Evolutionary conservation across 1,140 invertebrate species (phyloP).

Genomic region (Papilio dardanus): DNA sequence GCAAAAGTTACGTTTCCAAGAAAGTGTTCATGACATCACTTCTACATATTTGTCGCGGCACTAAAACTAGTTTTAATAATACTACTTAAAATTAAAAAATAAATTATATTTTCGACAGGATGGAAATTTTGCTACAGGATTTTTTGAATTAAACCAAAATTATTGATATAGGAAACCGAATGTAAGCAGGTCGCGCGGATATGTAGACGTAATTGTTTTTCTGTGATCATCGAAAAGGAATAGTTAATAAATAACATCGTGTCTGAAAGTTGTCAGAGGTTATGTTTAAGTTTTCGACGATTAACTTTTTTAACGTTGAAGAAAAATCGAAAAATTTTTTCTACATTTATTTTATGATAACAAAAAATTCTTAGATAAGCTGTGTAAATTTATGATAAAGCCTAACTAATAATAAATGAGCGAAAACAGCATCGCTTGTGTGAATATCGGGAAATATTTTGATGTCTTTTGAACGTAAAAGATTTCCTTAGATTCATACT

Average conservation of each 20-base stretch:
- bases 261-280: slow-evolving; percentile 67
- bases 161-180: slow-evolving; percentile 49
- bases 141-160: slow-evolving; percentile 60
- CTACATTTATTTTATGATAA: slow-evolving; percentile 79
- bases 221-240: slow-evolving; percentile 78
- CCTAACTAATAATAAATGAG: slow-evolving; percentile 66
- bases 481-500: slow-evolving; percentile 48
- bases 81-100: slow-evolving; percentile 41
- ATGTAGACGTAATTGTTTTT: slow-evolving; percentile 55
- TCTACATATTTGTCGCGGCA: slow-evolving; percentile 50
- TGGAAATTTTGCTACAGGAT: slow-evolving; percentile 63
- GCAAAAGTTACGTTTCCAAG: slow-evolving; percentile 77
- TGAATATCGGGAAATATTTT: slow-evolving; percentile 47
- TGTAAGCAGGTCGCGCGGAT: slow-evolving; percentile 42
- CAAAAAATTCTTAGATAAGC: slow-evolving; percentile 78
- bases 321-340: slow-evolving; percentile 66
- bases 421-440: slow-evolving; percentile 47
- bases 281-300: slow-evolving; percentile 73
- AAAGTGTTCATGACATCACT: slow-evolving; percentile 71
- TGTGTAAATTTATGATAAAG: slow-evolving; percentile 76
- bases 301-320: slow-evolving; percentile 76
- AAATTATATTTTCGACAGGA: slow-evolving; percentile 66
- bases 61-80: slow-evolving; percentile 60
- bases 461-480: slow-evolving; percentile 42
- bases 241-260: slow-evolving; percentile 69